Evolutionary conservation across 1,140 invertebrate genomes (phyloP).

Genomic region (Penaeus indicus): DNA sequence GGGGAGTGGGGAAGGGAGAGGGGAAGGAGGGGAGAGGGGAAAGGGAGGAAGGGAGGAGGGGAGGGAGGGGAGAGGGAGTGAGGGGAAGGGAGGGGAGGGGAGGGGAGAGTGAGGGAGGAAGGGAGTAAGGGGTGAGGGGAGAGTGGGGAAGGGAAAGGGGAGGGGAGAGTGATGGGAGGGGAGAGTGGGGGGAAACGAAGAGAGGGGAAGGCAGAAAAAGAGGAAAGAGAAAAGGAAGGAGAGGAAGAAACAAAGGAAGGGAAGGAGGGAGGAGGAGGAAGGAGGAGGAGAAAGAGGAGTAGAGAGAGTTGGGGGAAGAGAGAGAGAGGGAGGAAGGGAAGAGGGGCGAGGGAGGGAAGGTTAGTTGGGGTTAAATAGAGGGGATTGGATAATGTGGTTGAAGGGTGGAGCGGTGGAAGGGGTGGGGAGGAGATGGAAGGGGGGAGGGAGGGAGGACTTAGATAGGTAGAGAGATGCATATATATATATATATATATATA

Average conservation of each 20-base stretch:
- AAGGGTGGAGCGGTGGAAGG: too few species aligned
- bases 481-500: too few species aligned
- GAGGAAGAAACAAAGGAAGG: background rate
- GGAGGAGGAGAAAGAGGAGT: background rate
- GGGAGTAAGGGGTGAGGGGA: conserved; percentile 8
- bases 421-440: too few species aligned
- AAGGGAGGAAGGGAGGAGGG: background rate
- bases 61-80: too few species aligned
- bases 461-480: too few species aligned
- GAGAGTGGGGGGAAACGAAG: background rate
- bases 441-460: too few species aligned
- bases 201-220: background rate
- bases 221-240: background rate
- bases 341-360: background rate
- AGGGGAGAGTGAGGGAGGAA: background rate
- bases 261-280: background rate
- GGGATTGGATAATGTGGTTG: too few species aligned
- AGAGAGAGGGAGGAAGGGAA: background rate
- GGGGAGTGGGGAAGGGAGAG: too few species aligned
- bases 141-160: too few species aligned
- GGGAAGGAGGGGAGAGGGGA: background rate
- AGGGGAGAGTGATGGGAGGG: background rate
- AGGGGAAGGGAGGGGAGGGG: too few species aligned
- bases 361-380: too few species aligned
- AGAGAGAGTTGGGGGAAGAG: background rate